Percentiles rank a stretch among this genome's conserved stretches.
These are phyloP conservation scores for Mohoua ochrocephala DNA, from an alignment of 2,113 vertebrate genomes.

Conservation along the genomic window DNA sequence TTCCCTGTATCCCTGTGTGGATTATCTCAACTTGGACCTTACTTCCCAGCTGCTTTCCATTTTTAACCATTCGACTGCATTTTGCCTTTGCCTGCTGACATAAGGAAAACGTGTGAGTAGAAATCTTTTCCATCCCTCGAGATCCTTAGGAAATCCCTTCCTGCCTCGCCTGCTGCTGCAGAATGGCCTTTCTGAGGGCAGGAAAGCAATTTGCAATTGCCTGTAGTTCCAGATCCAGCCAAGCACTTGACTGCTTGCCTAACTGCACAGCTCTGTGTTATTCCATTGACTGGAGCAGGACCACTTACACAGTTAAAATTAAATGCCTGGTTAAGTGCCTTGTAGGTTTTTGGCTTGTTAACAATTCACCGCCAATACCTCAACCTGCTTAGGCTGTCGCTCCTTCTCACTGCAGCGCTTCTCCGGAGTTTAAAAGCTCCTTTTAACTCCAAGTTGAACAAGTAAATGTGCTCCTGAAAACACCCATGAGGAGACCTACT, in stretches of 20 bases:
- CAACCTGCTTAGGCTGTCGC: not conserved
- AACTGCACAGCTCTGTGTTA: not conserved
- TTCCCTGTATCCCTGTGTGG: not conserved
- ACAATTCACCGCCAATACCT: not conserved
- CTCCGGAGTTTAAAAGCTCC: not conserved
- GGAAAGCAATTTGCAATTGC: not conserved
- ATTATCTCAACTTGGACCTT: not conserved
- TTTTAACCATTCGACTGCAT: not conserved
- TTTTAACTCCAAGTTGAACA: not conserved
- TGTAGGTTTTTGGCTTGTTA: conserved; percentile 12
- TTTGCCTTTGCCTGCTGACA: not conserved
- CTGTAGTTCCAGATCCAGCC: not conserved
- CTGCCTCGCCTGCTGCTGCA: not conserved
- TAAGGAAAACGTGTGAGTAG: not conserved
- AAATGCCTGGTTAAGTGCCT: conserved; percentile 2
- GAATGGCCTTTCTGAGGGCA: not conserved
- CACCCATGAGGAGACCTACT: not conserved
- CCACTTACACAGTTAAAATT: not conserved
- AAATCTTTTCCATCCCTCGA: not conserved
- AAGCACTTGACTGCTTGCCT: not conserved
- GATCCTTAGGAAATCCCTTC: not conserved
- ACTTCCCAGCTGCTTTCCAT: not conserved
- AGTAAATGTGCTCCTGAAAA: not conserved
- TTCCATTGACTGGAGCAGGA: not conserved
- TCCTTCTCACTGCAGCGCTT: not conserved